phyloP scores from a whole-genome alignment of 1,140 invertebrate species.

The Metopolophium dirhodum region DNA sequence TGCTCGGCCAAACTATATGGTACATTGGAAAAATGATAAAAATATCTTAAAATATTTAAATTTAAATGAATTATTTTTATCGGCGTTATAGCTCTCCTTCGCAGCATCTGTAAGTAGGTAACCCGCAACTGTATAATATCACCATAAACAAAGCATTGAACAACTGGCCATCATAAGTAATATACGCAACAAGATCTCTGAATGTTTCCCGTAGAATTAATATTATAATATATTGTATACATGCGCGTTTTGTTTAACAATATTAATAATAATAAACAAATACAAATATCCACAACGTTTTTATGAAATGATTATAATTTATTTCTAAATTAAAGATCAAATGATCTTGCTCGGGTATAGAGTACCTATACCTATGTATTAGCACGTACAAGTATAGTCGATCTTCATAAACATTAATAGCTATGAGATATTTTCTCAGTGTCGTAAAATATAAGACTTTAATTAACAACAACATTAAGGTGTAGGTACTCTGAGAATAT shows the following conservation, averaged over 20 bases:
- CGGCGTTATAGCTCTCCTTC: neutral
- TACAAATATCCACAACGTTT: neutral
- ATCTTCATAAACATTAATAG: constrained; percentile 46
- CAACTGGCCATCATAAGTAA: neutral
- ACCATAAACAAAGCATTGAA: neutral
- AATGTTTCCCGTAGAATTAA: neutral
- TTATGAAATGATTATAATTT: neutral
- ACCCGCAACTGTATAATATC: neutral
- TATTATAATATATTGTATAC: neutral
- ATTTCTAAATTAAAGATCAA: constrained; percentile 16
- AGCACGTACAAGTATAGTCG: neutral
- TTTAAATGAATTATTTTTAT: constrained; percentile 7
- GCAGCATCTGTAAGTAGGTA: neutral
- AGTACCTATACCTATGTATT: neutral
- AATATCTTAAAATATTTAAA: neutral
- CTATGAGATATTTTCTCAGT: neutral
- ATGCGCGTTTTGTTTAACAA: neutral
- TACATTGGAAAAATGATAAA: neutral
- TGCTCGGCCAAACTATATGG: neutral
- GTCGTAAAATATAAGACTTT: constrained; percentile 30
- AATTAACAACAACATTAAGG: constrained; percentile 38
- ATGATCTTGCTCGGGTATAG: neutral
- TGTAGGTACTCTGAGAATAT: neutral
- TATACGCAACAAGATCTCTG: neutral
- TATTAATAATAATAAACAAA: constrained; percentile 3